Conservation (phyloP, 2,113 vertebrate species). For the Atractosteus spatula region DNA sequence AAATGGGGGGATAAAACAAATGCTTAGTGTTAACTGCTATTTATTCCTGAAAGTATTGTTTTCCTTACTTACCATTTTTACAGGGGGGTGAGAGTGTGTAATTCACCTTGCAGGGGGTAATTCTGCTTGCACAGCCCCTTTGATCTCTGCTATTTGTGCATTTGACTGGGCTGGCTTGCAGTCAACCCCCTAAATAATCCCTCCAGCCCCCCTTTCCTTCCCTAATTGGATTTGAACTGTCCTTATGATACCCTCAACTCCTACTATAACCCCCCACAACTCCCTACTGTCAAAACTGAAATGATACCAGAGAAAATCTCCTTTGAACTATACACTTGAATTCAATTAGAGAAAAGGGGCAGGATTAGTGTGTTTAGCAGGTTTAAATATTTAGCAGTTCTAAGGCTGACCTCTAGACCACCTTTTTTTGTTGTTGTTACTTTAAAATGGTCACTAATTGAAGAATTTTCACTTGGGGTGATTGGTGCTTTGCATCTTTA, state of each 20-base stretch:
- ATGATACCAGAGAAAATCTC: constrained; percentile 9
- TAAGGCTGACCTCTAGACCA: constrained; percentile 14
- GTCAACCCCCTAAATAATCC: constrained; percentile 46
- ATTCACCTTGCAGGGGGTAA: constrained; percentile 62
- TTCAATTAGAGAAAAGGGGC: background rate
- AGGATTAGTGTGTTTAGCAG: constrained; percentile 14
- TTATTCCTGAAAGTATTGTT: constrained; percentile 57
- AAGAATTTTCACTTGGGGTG: background rate
- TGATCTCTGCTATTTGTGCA: constrained; percentile 69
- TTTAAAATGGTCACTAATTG: constrained; percentile 10
- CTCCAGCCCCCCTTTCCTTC: constrained; percentile 19
- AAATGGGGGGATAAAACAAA: constrained; percentile 33
- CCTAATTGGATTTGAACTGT: constrained; percentile 31
- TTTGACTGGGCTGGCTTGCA: constrained; percentile 59
- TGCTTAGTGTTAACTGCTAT: constrained; percentile 40
- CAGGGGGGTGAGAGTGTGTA: constrained; percentile 47
- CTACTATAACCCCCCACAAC: constrained; percentile 11
- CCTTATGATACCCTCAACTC: constrained; percentile 34
- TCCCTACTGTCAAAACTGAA: constrained; percentile 6
- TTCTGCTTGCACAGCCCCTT: constrained; percentile 69
- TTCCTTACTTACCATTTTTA: constrained; percentile 58
- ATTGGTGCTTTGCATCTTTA: constrained; percentile 11
- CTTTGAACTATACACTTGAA: constrained; percentile 22
- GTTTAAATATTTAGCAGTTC: constrained; percentile 20
- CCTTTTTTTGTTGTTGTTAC: constrained; percentile 5